A percentile compares a stretch with the other conserved stretches of the same genome.
Evolutionary conservation across 2,797 vertebrate genomes (phyloP).

Genomic region (Sebastolobus alascanus): DNA sequence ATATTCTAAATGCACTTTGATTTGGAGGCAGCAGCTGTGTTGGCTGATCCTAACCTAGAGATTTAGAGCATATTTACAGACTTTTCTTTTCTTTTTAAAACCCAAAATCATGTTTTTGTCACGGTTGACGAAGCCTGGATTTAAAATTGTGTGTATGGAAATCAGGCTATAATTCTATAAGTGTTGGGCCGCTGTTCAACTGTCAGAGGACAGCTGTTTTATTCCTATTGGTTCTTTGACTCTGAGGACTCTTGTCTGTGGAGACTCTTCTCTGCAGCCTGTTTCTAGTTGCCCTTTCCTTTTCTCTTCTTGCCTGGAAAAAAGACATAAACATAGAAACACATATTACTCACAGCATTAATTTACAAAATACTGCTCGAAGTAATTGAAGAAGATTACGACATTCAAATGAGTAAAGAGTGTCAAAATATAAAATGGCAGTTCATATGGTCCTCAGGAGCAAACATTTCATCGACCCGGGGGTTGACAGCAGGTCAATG

Average conservation of each 20-base stretch:
- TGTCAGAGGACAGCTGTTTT: neutral
- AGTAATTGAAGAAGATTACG: neutral
- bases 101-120: neutral
- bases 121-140: neutral
- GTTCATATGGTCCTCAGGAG: neutral
- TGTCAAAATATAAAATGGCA: neutral
- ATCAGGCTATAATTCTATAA: neutral
- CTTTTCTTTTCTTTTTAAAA: neutral
- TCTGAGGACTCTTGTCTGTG: neutral
- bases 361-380: neutral
- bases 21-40: neutral
- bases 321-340: slow-evolving; percentile 19
- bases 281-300: slow-evolving; percentile 85
- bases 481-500: too few species aligned
- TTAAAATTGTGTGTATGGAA: neutral
- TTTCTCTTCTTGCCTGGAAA: slow-evolving; percentile 87
- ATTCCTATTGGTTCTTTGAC: neutral
- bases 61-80: neutral
- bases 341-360: neutral
- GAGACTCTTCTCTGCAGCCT: slow-evolving; percentile 9
- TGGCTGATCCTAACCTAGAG: neutral
- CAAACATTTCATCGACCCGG: too few species aligned
- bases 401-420: neutral
- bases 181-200: neutral
- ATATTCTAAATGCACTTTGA: slow-evolving; percentile 9